Evolutionary conservation across 2,113 vertebrate species (phyloP).

Genomic region (Colistium nudipinnis): DNA sequence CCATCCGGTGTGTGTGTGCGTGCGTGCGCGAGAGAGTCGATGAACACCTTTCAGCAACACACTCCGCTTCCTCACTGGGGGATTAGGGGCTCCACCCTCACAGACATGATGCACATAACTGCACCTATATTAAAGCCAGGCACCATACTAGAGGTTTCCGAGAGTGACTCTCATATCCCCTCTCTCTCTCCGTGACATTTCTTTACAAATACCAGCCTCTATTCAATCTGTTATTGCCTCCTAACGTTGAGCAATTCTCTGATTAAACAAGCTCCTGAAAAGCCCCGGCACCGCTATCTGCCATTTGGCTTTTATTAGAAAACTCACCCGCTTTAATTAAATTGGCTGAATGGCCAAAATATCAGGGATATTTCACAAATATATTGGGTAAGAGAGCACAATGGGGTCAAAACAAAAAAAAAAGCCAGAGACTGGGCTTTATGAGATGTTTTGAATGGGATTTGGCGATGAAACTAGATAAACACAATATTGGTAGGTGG

Average conservation of each 20-base stretch:
- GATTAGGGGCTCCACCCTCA: slow-evolving; percentile 47
- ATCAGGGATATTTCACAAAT: slow-evolving; percentile 70
- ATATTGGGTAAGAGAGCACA: slow-evolving; percentile 70
- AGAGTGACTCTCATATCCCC: slow-evolving; percentile 63
- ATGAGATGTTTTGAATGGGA: slow-evolving; percentile 66
- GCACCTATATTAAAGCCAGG: slow-evolving; percentile 64
- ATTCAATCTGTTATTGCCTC: slow-evolving; percentile 78
- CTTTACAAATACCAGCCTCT: slow-evolving; percentile 80
- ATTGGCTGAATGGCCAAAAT: slow-evolving; percentile 71
- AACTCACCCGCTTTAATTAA: slow-evolving; percentile 76
- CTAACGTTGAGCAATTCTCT: slow-evolving; percentile 67
- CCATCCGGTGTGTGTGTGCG: too few relatives aligned
- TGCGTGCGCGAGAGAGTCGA: neutral
- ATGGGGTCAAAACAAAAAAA: slow-evolving; percentile 45
- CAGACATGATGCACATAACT: slow-evolving; percentile 55
- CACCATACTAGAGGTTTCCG: slow-evolving; percentile 63
- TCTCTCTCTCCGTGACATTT: slow-evolving; percentile 76
- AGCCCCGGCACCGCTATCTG: slow-evolving; percentile 71
- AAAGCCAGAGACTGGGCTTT: slow-evolving; percentile 49
- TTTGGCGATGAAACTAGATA: slow-evolving; percentile 56
- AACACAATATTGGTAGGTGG: slow-evolving; percentile 58
- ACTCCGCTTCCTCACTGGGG: slow-evolving; percentile 30
- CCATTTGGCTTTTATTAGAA: slow-evolving; percentile 80
- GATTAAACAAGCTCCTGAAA: slow-evolving; percentile 74
- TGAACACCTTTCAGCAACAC: neutral